Conservation (phyloP, 2,888 invertebrate genomes). For the Ophion ventricosus region DNA sequence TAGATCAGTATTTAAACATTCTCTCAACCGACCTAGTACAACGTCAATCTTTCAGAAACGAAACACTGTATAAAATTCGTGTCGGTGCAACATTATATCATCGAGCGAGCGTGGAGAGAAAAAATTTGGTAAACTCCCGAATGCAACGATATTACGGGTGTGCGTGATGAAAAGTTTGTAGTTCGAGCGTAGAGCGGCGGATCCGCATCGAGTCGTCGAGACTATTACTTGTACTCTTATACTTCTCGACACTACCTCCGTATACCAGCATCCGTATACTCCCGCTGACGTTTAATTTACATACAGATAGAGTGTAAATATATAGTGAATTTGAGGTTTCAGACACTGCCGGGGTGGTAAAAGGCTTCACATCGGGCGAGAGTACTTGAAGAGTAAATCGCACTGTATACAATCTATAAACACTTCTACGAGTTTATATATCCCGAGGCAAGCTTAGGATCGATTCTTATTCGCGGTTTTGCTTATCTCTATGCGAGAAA, state of each 20-base stretch:
- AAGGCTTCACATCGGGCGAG: constrained; percentile 23
- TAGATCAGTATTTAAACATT: background rate
- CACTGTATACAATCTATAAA: constrained; percentile 14
- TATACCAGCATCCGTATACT: constrained; percentile 36
- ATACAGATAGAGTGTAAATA: constrained; percentile 40
- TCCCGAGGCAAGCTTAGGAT: constrained; percentile 2
- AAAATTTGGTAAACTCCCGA: constrained; percentile 34
- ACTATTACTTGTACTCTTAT: constrained; percentile 13
- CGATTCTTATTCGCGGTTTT: constrained; percentile 16
- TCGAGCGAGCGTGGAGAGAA: constrained; percentile 7
- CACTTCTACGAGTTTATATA: constrained; percentile 14
- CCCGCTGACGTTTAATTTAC: constrained; percentile 42
- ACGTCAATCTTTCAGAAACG: background rate
- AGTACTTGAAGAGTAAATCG: constrained; percentile 12
- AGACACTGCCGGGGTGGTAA: constrained; percentile 26
- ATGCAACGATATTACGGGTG: constrained; percentile 30
- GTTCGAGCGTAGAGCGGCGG: background rate
- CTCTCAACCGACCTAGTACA: background rate
- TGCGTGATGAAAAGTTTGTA: constrained; percentile 22
- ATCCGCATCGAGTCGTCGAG: constrained; percentile 15
- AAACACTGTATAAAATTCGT: background rate
- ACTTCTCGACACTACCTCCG: constrained; percentile 16
- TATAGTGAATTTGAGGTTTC: constrained; percentile 36
- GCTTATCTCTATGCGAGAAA: background rate
- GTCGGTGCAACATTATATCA: constrained; percentile 9